Base-by-base conservation (phyloP, 2,888 invertebrate species). In the Scaptomyza cyrtandrae region DNA sequence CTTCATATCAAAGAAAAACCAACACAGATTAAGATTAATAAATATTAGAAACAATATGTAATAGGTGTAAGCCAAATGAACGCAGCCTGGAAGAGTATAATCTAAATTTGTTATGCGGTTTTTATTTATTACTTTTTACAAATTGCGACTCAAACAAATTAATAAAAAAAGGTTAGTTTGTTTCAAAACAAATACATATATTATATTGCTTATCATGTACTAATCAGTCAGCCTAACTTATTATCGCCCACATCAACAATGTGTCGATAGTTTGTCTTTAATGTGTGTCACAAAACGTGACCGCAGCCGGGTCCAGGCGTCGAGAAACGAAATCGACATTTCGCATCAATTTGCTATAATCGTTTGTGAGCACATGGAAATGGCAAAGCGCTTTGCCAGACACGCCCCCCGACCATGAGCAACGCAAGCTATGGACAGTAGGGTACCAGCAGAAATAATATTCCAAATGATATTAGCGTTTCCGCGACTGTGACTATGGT, bases 401-500 rank as follows among this genome's bases (percentile, higher is more conserved):
- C 54, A 44, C 39, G n/a, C n/a, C n/a, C n/a, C n/a, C n/a, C n/a
- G n/a, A n/a, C n/a, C n/a, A n/a, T n/a, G n/a, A n/a, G n/a, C n/a
- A n/a, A n/a, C n/a, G n/a, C n/a, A n/a, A n/a, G 6, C 48, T 16
- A 45, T 16, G 7, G 14, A 31, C 39, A 43, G 10, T 7, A 11
- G 24, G 10, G 2, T 10, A 16, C 45, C 44, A 9, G 6, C 53
- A 16, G 43, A 61, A 63, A 63, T 62, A 44, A 62, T 62, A 70
- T 67, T 68, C 31, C 55, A 63, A 24, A 24, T 24, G 0, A 0
- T 24, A 67, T 68, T 61, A 63, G 49, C 63, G 45, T 55, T 71
- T 75, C 68, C 73, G 68, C 55, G 45, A 59, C 48, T 62, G 75
- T 85, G 85, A 82, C 85, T 85, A 71, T 85, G 85, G 86, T 86